Percentiles rank a stretch among this genome's conserved stretches.
phyloP scores from a whole-genome alignment of 2,797 vertebrate genomes.

The Sebastes aleutianus region DNA sequence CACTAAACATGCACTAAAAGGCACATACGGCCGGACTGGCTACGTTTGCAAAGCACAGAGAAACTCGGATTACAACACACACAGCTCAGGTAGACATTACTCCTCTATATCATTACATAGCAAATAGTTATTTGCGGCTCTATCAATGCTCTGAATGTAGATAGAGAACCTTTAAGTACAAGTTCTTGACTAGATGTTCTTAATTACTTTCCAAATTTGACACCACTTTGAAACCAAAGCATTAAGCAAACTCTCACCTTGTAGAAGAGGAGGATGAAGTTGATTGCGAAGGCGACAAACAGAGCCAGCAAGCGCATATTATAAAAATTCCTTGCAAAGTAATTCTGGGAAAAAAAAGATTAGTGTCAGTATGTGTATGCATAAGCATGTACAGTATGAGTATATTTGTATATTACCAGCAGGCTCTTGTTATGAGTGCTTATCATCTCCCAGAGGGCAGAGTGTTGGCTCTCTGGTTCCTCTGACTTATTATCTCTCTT shows the following conservation, averaged over 20 bases:
- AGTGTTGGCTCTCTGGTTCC: slow-evolving; percentile 85
- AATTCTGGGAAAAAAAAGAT: slow-evolving; percentile 82
- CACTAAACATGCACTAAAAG: neutral
- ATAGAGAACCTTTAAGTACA: neutral
- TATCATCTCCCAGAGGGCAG: slow-evolving; percentile 89
- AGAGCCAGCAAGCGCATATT: slow-evolving; percentile 93
- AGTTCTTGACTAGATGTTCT: neutral
- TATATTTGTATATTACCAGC: slow-evolving; percentile 81
- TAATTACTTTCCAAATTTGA: neutral
- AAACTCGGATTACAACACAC: neutral
- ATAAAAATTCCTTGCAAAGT: slow-evolving; percentile 95
- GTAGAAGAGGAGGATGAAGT: slow-evolving; percentile 96
- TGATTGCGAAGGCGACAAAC: slow-evolving; percentile 93
- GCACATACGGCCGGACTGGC: neutral
- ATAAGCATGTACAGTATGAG: neutral
- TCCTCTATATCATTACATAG: neutral
- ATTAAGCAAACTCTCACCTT: slow-evolving; percentile 81
- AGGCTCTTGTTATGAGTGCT: slow-evolving; percentile 89
- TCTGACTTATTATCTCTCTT: slow-evolving; percentile 79
- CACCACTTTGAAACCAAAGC: neutral
- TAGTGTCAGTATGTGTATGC: neutral
- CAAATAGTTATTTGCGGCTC: neutral
- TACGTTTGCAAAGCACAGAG: accelerated
- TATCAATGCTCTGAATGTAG: neutral
- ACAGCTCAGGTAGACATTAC: neutral